Base-by-base conservation (phyloP, 2,797 vertebrate genomes). In the Halcyon badia region DNA sequence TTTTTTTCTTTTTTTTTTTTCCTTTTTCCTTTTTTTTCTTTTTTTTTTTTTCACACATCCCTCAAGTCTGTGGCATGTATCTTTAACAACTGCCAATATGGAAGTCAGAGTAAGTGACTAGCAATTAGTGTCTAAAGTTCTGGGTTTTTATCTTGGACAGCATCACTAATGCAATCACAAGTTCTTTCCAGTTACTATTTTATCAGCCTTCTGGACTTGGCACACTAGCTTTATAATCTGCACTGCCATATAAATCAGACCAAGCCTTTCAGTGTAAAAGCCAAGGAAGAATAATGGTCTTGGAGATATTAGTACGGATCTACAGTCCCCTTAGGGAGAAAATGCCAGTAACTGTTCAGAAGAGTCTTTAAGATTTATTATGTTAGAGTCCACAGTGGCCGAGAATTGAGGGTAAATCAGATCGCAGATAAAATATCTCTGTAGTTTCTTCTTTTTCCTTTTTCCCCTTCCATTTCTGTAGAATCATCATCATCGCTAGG, bases 391-490 rank as follows among this genome's bases (percentile, higher is more conserved):
- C 33, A 18, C 28, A 41, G 39, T 14, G 14, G 37, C 60, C 51
- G 64, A 81, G 66, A 81, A n/a, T 41, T 31, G 46, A 60, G 65
- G 60, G 17, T 69, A 52, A 60, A 64, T 73, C 39, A 20, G 22
- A 10, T 64, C 14, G 9, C 24, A 33, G 44, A 44, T 62, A 69
- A 79, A 75, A 54, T 79, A n/a, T 72, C 52, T 81, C 28, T 82
- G 25, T 42, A 51, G 16, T 94, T 95, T 60, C 88, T 96, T 93
- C 87, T 80, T 89, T 82, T 87, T 41, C 56, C 82, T 84, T 33
- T 61, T 71, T 54, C 21, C 61, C 62, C 12, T 75, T 6, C 83
- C 88, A 93, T 91, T 94, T 87, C 90, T 85, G 7, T 80, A 92
- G 89, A 90, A 56, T 77, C 88, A 87, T 95, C 26, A 1, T 91